These are phyloP conservation scores for Cherax quadricarinatus DNA, from an alignment of 1,140 invertebrate species.

Conservation along the genomic window DNA sequence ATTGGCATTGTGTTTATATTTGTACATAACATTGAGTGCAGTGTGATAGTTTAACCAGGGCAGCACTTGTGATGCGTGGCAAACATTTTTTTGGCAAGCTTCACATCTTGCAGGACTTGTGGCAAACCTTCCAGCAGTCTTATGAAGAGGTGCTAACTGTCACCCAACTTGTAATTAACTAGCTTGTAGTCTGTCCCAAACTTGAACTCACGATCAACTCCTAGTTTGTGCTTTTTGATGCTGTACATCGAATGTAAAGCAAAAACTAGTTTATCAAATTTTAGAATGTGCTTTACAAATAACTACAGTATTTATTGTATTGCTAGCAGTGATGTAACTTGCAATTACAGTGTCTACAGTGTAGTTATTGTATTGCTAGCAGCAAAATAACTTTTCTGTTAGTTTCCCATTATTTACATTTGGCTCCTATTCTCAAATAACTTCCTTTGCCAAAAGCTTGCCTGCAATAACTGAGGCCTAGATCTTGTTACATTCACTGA, in stretches of 20 bases:
- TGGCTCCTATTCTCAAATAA: not conserved
- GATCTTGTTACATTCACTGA: not conserved
- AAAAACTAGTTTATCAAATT: not conserved
- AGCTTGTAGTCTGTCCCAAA: not conserved
- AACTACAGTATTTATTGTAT: not conserved
- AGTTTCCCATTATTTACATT: not conserved
- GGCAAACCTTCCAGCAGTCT: not conserved
- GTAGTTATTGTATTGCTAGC: not conserved
- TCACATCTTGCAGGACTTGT: not conserved
- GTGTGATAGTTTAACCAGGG: not conserved
- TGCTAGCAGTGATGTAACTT: not conserved
- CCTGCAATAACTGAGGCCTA: not conserved
- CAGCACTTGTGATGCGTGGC: not conserved
- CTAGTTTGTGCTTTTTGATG: not conserved
- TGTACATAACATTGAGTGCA: not conserved
- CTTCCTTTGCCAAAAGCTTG: not conserved
- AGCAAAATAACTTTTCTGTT: not conserved
- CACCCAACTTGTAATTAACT: not conserved
- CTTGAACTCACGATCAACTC: not conserved
- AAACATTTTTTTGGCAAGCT: not conserved
- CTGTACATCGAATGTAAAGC: not conserved
- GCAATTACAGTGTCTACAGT: too few species aligned
- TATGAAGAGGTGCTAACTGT: not conserved
- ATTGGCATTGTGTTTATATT: not conserved
- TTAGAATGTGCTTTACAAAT: not conserved